Conservation (phyloP, 2,888 invertebrate genomes). For the Brenthis ino region DNA sequence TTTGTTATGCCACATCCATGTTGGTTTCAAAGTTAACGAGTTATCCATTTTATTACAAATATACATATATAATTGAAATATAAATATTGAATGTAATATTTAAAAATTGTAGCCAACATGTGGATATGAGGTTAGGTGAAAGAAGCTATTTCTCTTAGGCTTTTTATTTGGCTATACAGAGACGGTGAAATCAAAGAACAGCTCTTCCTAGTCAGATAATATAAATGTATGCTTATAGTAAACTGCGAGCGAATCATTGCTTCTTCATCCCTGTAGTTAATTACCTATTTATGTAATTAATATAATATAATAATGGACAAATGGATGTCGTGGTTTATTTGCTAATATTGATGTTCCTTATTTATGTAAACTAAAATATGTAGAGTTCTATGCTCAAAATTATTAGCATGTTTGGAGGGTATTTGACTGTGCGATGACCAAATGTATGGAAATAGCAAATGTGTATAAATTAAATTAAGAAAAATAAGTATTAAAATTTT, state of each 20-base stretch:
- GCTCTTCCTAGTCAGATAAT: constrained; percentile 65
- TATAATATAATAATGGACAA: constrained; percentile 40
- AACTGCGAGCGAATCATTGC: constrained; percentile 40
- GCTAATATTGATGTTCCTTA: constrained; percentile 45
- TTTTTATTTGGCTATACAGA: constrained; percentile 52
- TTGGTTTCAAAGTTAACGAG: background rate
- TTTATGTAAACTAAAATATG: constrained; percentile 33
- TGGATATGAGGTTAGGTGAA: constrained; percentile 17
- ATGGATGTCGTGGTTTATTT: constrained; percentile 44
- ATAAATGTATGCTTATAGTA: constrained; percentile 46
- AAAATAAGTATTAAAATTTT: background rate
- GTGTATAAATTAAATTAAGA: background rate
- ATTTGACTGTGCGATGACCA: constrained; percentile 15
- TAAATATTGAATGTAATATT: too few species aligned
- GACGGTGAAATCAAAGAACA: constrained; percentile 53
- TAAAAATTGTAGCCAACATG: background rate
- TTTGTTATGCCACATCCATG: background rate
- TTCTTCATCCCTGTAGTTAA: constrained; percentile 40
- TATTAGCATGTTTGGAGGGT: constrained; percentile 28
- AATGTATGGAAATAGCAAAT: constrained; percentile 6
- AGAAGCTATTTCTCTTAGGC: constrained; percentile 39
- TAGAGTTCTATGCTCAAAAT: constrained; percentile 37
- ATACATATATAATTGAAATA: too few species aligned
- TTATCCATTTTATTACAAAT: background rate
- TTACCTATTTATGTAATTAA: constrained; percentile 43